Evolutionary conservation across 2,797 vertebrate genomes (phyloP).

Genomic region (Orestias chungarensis): DNA sequence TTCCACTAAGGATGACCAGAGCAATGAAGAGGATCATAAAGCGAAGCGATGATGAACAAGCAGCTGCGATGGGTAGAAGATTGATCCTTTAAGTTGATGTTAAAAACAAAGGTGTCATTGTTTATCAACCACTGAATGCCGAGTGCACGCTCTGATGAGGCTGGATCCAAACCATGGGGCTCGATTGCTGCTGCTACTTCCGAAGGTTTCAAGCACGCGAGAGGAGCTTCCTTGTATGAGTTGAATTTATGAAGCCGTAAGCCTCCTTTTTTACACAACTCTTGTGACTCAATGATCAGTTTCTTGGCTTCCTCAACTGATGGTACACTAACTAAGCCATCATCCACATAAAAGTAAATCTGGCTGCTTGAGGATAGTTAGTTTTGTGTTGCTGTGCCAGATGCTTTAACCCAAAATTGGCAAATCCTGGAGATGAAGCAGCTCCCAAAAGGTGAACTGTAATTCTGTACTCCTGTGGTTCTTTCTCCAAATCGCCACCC

Average conservation of each 20-base stretch:
- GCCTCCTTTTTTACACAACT: constrained; percentile 29
- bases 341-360: neutral
- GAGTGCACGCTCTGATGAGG: neutral
- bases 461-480: neutral
- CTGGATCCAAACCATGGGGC: neutral
- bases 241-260: constrained; percentile 38
- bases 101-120: constrained; percentile 28
- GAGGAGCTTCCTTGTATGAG: constrained; percentile 15
- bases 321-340: neutral
- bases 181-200: constrained; percentile 25
- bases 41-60: constrained; percentile 14
- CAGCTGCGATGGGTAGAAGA: constrained; percentile 1
- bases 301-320: constrained; percentile 29
- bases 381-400: neutral
- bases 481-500: neutral
- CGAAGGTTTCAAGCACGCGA: neutral
- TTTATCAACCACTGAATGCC: constrained; percentile 34
- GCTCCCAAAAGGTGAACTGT: neutral
- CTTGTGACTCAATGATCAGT: constrained; percentile 25
- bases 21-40: no score
- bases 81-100: constrained; percentile 16
- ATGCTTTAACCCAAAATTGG: neutral
- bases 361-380: no score
- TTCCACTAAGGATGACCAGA: no score
- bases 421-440: neutral